Evolutionary conservation across 2,113 vertebrate species (phyloP).

Genomic region (Dinomys branickii): DNA sequence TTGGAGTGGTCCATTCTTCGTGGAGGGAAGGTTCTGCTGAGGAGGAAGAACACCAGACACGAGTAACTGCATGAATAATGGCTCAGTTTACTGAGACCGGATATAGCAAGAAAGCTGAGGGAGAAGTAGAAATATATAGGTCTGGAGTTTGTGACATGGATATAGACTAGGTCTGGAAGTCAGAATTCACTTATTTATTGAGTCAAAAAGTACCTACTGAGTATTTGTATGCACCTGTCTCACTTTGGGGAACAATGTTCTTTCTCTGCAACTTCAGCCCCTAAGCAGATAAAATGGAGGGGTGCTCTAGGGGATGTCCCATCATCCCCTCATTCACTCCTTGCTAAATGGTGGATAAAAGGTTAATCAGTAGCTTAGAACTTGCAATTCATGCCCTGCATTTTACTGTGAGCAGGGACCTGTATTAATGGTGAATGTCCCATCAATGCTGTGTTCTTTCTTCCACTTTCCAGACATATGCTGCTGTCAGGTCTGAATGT

Average conservation of each 20-base stretch:
- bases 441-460: background rate
- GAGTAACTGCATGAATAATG: background rate
- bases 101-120: background rate
- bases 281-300: background rate
- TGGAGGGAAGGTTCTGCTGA: background rate
- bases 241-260: background rate
- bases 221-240: background rate
- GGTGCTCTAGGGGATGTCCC: background rate
- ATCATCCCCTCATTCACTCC: background rate
- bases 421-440: background rate
- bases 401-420: background rate
- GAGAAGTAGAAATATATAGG: background rate
- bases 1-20: background rate
- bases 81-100: background rate
- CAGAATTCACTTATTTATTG: background rate
- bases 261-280: background rate
- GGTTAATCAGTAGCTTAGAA: background rate
- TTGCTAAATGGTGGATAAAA: background rate
- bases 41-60: background rate
- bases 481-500: background rate
- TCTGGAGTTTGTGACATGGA: background rate
- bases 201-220: background rate
- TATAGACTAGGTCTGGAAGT: background rate
- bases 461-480: background rate
- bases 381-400: background rate